phyloP scores from a whole-genome alignment of 1,140 invertebrate genomes.

The Leucophenga varia region DNA sequence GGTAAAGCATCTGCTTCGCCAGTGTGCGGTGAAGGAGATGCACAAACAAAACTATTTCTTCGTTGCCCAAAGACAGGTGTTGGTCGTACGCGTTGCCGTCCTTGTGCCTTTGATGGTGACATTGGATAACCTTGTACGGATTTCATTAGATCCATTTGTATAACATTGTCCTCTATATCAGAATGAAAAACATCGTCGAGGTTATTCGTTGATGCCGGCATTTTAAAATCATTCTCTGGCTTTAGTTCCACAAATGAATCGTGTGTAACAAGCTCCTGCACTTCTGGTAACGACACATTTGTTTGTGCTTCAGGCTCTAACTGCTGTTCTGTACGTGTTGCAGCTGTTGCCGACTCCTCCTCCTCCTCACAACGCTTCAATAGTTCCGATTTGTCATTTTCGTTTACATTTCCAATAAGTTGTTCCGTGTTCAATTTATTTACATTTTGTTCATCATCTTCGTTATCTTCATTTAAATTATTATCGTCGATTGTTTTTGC shows the following conservation, averaged over 20 bases:
- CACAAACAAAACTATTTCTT: constrained; percentile 56
- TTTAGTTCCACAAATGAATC: too few relatives aligned
- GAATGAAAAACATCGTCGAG: constrained; percentile 39
- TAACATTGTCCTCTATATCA: constrained; percentile 47
- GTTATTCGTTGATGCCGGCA: constrained; percentile 29
- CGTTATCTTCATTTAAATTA: too few relatives aligned
- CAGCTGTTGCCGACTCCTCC: too few relatives aligned
- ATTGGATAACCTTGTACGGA: constrained; percentile 30
- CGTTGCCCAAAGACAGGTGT: constrained; percentile 50
- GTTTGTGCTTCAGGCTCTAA: too few relatives aligned
- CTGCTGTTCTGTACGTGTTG: too few relatives aligned
- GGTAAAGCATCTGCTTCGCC: neutral
- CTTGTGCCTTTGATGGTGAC: constrained; percentile 40
- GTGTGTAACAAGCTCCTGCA: too few relatives aligned
- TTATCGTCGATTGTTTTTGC: neutral
- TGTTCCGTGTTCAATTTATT: too few relatives aligned
- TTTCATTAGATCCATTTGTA: constrained; percentile 47
- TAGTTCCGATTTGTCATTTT: too few relatives aligned
- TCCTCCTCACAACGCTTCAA: too few relatives aligned
- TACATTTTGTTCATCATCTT: too few relatives aligned
- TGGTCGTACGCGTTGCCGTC: constrained; percentile 32
- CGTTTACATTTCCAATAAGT: too few relatives aligned
- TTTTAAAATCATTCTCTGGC: constrained; percentile 39
- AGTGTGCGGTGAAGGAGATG: constrained; percentile 19
- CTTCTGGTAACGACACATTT: neutral